Percentiles rank a stretch among this genome's conserved stretches.
phyloP scores from a whole-genome alignment of 1,140 invertebrate species.

The Microplitis mediator region DNA sequence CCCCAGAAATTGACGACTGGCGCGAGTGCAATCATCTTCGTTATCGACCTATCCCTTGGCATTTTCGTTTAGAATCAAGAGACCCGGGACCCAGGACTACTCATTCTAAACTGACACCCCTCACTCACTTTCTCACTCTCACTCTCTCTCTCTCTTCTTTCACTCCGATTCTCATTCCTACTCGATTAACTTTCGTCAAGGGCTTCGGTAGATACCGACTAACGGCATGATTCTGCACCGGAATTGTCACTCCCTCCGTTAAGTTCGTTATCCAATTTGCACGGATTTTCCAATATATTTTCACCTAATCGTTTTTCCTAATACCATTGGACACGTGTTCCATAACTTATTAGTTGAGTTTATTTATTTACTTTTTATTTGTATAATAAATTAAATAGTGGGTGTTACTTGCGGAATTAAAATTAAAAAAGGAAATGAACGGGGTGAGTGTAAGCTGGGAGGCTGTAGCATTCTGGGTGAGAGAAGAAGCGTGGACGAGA shows the following conservation, averaged over 20 bases:
- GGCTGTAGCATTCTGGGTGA: neutral
- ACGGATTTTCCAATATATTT: neutral
- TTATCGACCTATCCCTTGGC: slow-evolving; percentile 25
- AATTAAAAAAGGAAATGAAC: neutral
- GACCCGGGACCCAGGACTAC: neutral
- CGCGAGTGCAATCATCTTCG: slow-evolving; percentile 44
- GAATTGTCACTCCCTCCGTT: neutral
- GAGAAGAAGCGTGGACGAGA: slow-evolving; percentile 20
- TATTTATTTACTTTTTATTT: no score
- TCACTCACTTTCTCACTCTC: neutral
- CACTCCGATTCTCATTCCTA: slow-evolving; percentile 8
- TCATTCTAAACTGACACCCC: neutral
- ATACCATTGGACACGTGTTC: no score
- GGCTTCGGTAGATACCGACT: neutral
- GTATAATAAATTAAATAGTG: neutral
- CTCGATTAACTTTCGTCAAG: slow-evolving; percentile 9
- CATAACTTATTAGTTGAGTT: no score
- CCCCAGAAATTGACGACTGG: slow-evolving; percentile 37
- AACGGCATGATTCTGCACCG: neutral
- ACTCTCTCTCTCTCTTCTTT: slow-evolving; percentile 21
- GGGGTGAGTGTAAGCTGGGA: neutral
- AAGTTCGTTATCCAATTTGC: neutral
- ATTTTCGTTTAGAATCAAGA: slow-evolving; percentile 10
- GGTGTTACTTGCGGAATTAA: neutral
- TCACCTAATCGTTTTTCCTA: no score